These are phyloP conservation scores for Varanus komodoensis DNA, from an alignment of 2,113 vertebrate genomes.

Conservation along the genomic window DNA sequence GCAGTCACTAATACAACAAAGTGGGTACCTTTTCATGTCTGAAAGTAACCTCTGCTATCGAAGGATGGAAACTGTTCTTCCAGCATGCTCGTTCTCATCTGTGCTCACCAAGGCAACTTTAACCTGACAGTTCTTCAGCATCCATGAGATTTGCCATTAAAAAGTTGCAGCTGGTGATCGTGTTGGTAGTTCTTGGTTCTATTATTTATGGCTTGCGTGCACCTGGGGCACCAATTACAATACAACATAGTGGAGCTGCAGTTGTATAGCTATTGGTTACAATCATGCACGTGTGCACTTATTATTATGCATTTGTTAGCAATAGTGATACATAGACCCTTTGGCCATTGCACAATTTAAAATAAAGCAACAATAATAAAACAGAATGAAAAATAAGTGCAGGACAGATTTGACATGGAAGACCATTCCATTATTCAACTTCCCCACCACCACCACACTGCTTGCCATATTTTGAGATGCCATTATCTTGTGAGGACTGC, in stretches of 20 bases:
- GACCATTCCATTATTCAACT: neutral
- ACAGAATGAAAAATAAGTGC: neutral
- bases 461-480: neutral
- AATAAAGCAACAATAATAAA: neutral
- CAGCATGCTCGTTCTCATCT: neutral
- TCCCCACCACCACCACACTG: neutral
- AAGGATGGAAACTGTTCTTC: fast-evolving
- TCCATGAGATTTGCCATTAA: fast-evolving
- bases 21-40: fast-evolving
- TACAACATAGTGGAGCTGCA: neutral
- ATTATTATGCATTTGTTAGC: neutral
- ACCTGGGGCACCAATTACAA: conserved; percentile 8
- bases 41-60: neutral
- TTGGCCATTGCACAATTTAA: neutral
- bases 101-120: neutral
- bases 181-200: neutral
- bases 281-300: neutral
- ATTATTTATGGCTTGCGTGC: neutral
- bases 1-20: neutral
- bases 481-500: neutral
- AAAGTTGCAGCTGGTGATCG: conserved; percentile 14
- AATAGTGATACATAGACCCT: neutral
- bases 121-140: neutral
- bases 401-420: neutral
- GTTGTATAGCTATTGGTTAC: conserved; percentile 5